phyloP scores from a whole-genome alignment of 1,140 invertebrate genomes.

The Drosophila ananassae region DNA sequence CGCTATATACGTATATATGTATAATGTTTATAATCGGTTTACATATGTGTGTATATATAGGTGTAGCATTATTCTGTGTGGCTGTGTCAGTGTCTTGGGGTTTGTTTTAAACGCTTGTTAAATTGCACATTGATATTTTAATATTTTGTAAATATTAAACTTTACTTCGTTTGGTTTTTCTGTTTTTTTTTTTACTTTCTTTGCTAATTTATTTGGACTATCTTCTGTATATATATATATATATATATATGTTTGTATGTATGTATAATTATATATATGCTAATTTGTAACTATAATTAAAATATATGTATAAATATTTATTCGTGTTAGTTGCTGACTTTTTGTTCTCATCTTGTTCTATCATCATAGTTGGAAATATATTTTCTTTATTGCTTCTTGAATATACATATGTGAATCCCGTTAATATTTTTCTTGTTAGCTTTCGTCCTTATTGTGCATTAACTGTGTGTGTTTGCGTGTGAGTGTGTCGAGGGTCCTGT shows the following conservation, averaged over 20 bases:
- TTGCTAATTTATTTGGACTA: slow-evolving; percentile 73
- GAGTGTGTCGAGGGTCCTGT: slow-evolving; percentile 10
- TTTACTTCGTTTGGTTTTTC: slow-evolving; percentile 46
- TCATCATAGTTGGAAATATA: slow-evolving; percentile 64
- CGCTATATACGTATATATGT: slow-evolving; percentile 43
- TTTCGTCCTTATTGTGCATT: slow-evolving; percentile 31
- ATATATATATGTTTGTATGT: slow-evolving; percentile 31
- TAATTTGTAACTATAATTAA: slow-evolving; percentile 74
- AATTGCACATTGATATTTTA: slow-evolving; percentile 81
- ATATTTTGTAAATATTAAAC: slow-evolving; percentile 82
- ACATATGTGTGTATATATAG: slow-evolving; percentile 41
- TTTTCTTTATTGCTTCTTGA: slow-evolving; percentile 77
- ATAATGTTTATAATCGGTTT: slow-evolving; percentile 51
- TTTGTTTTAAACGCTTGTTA: slow-evolving; percentile 76
- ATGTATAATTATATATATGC: slow-evolving; percentile 65
- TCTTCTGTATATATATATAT: slow-evolving; percentile 57
- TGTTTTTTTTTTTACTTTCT: slow-evolving; percentile 32
- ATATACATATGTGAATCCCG: slow-evolving; percentile 65
- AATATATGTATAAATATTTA: slow-evolving; percentile 72
- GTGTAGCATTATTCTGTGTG: slow-evolving; percentile 45
- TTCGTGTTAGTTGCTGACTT: slow-evolving; percentile 60
- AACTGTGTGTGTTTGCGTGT: slow-evolving; percentile 26
- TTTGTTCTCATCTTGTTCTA: slow-evolving; percentile 35
- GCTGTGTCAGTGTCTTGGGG: slow-evolving; percentile 27
- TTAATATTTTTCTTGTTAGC: slow-evolving; percentile 41